Evolutionary conservation across 2,797 vertebrate species (phyloP), one percentile per base, ranked within the genome.

Genomic region (Tangara arthus): DNA sequence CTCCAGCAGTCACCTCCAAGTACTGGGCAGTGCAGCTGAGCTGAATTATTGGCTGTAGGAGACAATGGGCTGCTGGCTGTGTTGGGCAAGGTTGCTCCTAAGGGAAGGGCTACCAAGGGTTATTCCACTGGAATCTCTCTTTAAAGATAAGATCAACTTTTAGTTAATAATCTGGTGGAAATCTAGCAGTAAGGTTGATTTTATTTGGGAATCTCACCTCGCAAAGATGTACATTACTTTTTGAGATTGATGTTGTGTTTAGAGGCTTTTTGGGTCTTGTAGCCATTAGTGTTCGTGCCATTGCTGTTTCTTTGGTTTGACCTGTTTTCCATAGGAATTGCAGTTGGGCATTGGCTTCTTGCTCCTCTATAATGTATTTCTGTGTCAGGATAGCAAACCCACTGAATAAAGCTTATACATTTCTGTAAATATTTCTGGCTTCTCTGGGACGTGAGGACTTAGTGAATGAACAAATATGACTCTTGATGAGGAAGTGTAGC

Each of bases 341-440:
- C 75, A 64, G 18, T 30, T 82, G 52, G 37, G 18, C 41, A 68
- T 68, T 0, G 0, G 34, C 87, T 82, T 87, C 75, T 92, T 24
- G 3, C 37, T 85, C 46, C 56, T 77, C 42, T 89, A 21, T 53
- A 93, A 85, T 34, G n/a, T 4, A 26, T 94, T 95, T 93, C 68
- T 95, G 81, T 92, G 93, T 94, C 68, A 79, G 92, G 56, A 76
- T 63, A 89, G 66, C 73, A 79, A 91, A 47, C 13, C 18, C n/a
- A 46, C 49, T 92, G 89, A 81, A 68, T 84, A 84, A 90, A 79
- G 32, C 42, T 79, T 88, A 88, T 32, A 92, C 39, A 81, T 93
- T 93, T 82, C 81, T 85, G 71, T 80, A 92, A 90, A 91, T 95
- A 96, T 90, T 95, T 96, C 90, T 96, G 95, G 82, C 85, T 95